Evolutionary conservation across 2,888 invertebrate species (phyloP).

Genomic region (Platycheirus rosarum): DNA sequence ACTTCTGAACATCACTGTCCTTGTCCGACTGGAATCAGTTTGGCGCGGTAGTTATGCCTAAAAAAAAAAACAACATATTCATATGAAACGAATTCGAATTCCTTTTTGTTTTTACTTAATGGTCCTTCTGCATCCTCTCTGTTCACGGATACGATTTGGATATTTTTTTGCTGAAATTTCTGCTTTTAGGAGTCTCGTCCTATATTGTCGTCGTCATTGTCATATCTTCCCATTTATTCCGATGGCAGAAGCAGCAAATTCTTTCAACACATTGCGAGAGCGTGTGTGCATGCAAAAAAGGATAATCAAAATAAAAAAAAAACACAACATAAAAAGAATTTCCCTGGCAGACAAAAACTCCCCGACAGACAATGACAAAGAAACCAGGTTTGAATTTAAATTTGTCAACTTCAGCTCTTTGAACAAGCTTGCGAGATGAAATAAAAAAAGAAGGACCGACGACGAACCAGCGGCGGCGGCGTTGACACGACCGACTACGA

Average conservation of each 20-base stretch:
- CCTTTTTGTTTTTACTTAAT: conserved; percentile 47
- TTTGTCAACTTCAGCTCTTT: conserved; percentile 73
- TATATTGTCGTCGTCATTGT: conserved; percentile 32
- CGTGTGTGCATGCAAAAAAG: conserved; percentile 64
- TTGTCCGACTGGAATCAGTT: conserved; percentile 48
- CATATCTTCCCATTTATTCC: conserved; percentile 58
- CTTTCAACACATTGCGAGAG: conserved; percentile 70
- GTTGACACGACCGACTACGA: conserved; percentile 8
- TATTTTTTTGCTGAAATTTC: conserved; percentile 59
- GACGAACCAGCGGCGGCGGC: conserved; percentile 3
- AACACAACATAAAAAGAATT: conserved; percentile 21
- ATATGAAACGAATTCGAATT: conserved; percentile 64
- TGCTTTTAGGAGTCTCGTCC: conserved; percentile 26
- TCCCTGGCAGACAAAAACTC: conserved; percentile 39
- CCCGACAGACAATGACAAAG: conserved; percentile 73
- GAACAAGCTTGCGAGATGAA: conserved; percentile 65
- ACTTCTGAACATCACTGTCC: conserved; percentile 37
- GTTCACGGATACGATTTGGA: conserved; percentile 70
- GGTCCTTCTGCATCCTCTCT: conserved; percentile 45
- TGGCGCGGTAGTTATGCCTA: conserved; percentile 43
- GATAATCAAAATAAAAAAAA: conserved; percentile 33
- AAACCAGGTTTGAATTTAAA: conserved; percentile 74
- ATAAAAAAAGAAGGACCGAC: conserved; percentile 31
- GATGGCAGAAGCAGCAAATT: conserved; percentile 62
- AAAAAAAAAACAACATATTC: conserved; percentile 47